Conservation (phyloP, 2,888 invertebrate species). For the Amphipoea lucens region DNA sequence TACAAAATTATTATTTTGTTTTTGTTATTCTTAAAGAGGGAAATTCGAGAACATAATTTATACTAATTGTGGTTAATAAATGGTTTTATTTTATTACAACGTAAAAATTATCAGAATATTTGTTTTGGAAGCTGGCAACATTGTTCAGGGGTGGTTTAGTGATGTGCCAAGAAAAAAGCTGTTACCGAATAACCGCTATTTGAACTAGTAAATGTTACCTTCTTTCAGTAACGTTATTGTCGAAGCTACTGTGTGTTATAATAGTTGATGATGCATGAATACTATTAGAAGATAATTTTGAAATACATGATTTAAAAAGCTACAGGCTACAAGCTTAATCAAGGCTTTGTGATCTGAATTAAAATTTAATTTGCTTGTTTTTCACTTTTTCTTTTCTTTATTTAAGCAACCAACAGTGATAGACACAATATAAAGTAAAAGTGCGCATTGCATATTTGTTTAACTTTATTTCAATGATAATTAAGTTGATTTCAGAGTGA, state of each 20-base stretch:
- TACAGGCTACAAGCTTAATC: background rate
- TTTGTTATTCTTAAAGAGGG: background rate
- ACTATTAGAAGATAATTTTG: background rate
- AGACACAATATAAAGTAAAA: too few relatives aligned
- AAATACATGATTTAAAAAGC: background rate
- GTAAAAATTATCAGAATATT: conserved; percentile 65
- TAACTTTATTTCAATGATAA: too few relatives aligned
- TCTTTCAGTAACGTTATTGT: background rate
- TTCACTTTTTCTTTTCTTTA: background rate
- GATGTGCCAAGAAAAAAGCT: conserved; percentile 39
- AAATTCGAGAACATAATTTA: background rate
- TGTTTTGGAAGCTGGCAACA: conserved; percentile 77
- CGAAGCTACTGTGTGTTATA: background rate
- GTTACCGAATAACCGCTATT: background rate
- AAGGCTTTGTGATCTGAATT: background rate
- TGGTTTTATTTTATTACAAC: conserved; percentile 11
- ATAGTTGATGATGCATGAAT: background rate
- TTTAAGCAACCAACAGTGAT: too few relatives aligned
- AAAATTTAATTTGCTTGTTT: background rate
- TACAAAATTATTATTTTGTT: background rate
- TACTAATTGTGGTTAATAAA: background rate
- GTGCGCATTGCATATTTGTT: too few relatives aligned
- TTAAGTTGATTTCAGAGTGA: too few relatives aligned
- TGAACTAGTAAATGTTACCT: background rate
- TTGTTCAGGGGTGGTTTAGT: conserved; percentile 64